phyloP scores from a whole-genome alignment of 2,888 invertebrate species.

The Sesamia inferens region DNA sequence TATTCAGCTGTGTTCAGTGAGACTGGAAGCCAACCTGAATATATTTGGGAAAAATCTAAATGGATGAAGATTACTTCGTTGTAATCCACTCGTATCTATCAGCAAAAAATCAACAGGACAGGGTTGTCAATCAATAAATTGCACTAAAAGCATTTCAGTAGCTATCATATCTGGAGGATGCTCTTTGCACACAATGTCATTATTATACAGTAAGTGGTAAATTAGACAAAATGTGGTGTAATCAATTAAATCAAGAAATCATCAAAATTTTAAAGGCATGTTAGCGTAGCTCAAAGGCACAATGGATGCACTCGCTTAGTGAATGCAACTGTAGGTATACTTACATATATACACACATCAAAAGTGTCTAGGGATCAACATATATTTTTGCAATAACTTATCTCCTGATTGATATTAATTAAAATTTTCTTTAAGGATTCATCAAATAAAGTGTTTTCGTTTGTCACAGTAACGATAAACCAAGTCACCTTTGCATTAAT shows the following conservation, averaged over 20 bases:
- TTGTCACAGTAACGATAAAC: too few species aligned
- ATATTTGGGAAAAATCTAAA: neutral
- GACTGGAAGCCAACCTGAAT: neutral
- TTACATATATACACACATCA: too few species aligned
- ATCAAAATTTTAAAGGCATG: constrained; percentile 8
- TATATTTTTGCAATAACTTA: too few species aligned
- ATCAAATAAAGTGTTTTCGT: too few species aligned
- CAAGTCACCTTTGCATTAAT: too few species aligned
- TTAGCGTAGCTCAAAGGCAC: constrained; percentile 20
- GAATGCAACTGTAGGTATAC: constrained; percentile 29
- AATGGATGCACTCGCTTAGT: constrained; percentile 18
- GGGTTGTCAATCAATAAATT: neutral
- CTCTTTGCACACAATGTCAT: neutral
- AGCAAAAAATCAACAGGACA: neutral
- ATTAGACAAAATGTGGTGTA: neutral
- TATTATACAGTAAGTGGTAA: neutral
- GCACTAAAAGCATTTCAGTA: neutral
- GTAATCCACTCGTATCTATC: too few species aligned
- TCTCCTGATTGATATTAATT: too few species aligned
- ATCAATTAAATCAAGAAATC: constrained; percentile 9
- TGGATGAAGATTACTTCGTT: neutral
- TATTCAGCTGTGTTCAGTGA: neutral
- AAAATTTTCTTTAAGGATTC: too few species aligned
- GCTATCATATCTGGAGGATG: neutral
- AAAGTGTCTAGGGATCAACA: too few species aligned